phyloP scores from a whole-genome alignment of 2,797 vertebrate genomes.

The Acomys russatus region DNA sequence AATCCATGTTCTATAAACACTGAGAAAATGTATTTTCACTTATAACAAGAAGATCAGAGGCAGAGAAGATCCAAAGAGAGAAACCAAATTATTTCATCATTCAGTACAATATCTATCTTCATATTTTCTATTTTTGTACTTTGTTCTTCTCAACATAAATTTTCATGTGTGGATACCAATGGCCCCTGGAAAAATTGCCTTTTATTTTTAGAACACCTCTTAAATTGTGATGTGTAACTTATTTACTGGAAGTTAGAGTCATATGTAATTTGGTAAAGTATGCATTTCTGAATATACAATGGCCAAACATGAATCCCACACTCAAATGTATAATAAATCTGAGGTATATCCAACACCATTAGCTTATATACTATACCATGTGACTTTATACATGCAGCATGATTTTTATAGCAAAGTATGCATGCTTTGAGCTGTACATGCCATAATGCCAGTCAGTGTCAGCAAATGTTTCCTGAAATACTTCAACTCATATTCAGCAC shows the following conservation, averaged over 20 bases:
- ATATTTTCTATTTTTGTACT: neutral
- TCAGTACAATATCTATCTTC: neutral
- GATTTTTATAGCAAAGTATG: neutral
- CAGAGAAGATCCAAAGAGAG: neutral
- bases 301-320: neutral
- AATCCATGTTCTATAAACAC: constrained; percentile 12
- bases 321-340: neutral
- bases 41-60: neutral
- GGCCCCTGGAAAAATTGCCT: neutral
- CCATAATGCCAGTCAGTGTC: neutral
- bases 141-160: constrained; percentile 7
- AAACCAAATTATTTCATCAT: constrained; percentile 17
- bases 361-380: too few relatives aligned
- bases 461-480: neutral
- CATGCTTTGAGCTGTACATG: neutral
- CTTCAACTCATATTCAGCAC: neutral
- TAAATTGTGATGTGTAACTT: neutral
- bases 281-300: neutral
- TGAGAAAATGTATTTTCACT: constrained; percentile 9
- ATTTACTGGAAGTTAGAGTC: neutral
- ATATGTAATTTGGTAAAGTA: neutral
- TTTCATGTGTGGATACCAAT: neutral
- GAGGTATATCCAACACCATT: neutral
- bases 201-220: neutral
- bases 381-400: neutral